Base-by-base conservation (phyloP, 2,888 invertebrate species). In the Acleris laterana region DNA sequence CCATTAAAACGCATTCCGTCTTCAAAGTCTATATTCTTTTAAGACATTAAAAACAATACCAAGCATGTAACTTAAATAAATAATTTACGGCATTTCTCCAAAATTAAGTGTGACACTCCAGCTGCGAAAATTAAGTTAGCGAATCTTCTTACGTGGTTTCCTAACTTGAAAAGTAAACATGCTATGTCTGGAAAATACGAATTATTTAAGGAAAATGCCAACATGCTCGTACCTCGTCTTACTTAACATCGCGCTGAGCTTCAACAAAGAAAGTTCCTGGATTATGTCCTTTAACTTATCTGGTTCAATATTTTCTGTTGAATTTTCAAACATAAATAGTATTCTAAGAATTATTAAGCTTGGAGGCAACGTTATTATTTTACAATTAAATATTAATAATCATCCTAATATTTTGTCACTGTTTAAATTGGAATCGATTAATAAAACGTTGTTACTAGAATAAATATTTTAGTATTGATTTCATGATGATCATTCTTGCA, bases 91-190 rank as follows among this genome's bases (percentile, higher is more conserved):
- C 62, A 62, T 62, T 38, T 48, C 61, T 22, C 22, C 42, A 51
- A 65, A 56, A 65, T 61, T 61, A n/a, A n/a, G 28, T 22, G 56
- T 50, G 44, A 56, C 32, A 61, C 48, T 22, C 55, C 57, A 66
- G 56, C 61, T 22, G 66, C 38, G 46, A 22, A 48, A 66, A 66
- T 66, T 62, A 46, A 62, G 56, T 66, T 57, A 61, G 56, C 46
- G 25, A 57, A 66, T 57, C 50, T 65, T 65, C 61, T 61, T 66
- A 56, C 46, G 46, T 38, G 66, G 56, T 52, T 66, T 46, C 50
- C 20, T 66, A 66, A 66, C 56, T 66, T 66, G 22, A 22, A 62
- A 62, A 66, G 61, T 61, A 66, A 66, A 66, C 66, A 61, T 11
- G 13, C 58, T 46, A 19, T 44, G 46, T 38, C 44, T 22, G 51